A percentile compares a stretch with the other conserved stretches of the same genome.
These are phyloP conservation scores for Galeopterus variegatus DNA, from an alignment of 2,113 vertebrate genomes.

Conservation along the genomic window DNA sequence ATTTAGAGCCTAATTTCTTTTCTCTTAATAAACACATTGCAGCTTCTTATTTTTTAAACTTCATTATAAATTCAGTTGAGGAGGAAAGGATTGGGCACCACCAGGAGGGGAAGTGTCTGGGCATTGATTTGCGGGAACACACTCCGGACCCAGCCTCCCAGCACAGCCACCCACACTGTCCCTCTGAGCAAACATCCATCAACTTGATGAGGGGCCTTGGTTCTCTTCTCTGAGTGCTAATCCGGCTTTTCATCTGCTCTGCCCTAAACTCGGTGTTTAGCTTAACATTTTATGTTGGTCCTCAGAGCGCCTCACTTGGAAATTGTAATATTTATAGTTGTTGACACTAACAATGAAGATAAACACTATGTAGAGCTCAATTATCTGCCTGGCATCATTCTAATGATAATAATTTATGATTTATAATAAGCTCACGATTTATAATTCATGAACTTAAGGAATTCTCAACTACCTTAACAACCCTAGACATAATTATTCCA, in stretches of 20 bases:
- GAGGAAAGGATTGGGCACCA: background rate
- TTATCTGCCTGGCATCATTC: background rate
- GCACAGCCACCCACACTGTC: fast-evolving
- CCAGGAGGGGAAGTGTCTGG: too few relatives aligned
- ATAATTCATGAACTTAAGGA: background rate
- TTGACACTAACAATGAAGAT: background rate
- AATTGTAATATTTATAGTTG: background rate
- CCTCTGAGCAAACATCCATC: background rate
- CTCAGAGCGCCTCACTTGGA: background rate
- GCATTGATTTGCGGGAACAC: background rate
- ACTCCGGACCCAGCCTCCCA: background rate
- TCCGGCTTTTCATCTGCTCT: background rate
- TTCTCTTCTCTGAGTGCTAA: background rate
- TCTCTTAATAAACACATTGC: background rate
- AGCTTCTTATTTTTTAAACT: conserved; percentile 4
- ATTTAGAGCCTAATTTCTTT: conserved; percentile 49
- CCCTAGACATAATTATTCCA: background rate
- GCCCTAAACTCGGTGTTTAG: background rate
- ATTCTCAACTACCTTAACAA: background rate
- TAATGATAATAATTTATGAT: too few relatives aligned
- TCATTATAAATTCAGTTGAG: background rate
- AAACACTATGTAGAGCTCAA: background rate
- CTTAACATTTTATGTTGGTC: background rate
- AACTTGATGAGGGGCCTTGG: background rate
- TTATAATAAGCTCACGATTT: background rate